Evolutionary conservation across 1,140 invertebrate species (phyloP), one percentile per base, ranked within the genome.

Genomic region (Platorchestia sp.): DNA sequence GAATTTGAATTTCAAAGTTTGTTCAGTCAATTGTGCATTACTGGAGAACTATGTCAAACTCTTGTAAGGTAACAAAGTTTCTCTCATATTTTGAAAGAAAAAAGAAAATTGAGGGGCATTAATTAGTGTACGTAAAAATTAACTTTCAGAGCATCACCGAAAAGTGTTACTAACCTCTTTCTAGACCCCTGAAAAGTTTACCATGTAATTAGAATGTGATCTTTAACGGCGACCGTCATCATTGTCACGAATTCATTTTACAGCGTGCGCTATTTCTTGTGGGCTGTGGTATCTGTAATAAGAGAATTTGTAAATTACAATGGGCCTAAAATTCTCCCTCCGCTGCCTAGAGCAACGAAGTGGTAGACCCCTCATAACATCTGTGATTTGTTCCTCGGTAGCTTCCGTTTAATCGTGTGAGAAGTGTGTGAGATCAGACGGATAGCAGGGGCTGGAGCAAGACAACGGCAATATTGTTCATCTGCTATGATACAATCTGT

Each of bases 311-410:
- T 75, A 75, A 75, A 75, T 75, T 75, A 22, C 59, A 75, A 22
- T 10, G 7, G 59, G 10, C 59, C 59, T 27, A 19, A 75, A 75
- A 45, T 44, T 93, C 91, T 93, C 91, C 91, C 91, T 93, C 91
- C 91, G 91, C 45, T 93, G 91, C 43, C 91, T 93, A 6, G 91
- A 45, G 91, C 91, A 93, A 45, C 45, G 91, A 93, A 93, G 91
- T 93, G 45, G 91, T 44, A 93, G 91, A 93, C 44, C 10, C n/a
- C 41, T 41, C 41, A 43, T 27, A 27, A 75, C 36, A 36, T 27
- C 59, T 75, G 59, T 36, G 3, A 75, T 36, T 75, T 10, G 10
- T 27, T 75, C 59, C 27, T 27, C 59, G 59, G 27, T 75, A 27
- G 27, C 36, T 36, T 75, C 59, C 59, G 36, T 10, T 75, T 27